These are phyloP conservation scores for Bucorvus abyssinicus DNA, from an alignment of 2,797 vertebrate genomes.

Conservation along the genomic window DNA sequence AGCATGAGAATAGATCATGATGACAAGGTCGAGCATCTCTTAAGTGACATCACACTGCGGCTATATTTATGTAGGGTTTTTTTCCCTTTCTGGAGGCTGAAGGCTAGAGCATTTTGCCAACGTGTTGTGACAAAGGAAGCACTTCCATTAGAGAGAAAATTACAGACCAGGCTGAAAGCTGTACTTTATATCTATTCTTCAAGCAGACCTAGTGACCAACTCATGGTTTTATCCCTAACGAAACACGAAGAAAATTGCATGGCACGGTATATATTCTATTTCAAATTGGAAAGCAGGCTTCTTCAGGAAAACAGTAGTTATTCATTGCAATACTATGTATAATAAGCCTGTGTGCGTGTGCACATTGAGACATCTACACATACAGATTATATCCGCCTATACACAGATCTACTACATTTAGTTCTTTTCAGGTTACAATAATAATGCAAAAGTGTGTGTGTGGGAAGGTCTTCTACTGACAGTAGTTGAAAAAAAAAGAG, in stretches of 20 bases:
- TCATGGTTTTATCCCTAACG: constrained; percentile 47
- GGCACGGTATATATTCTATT: background rate
- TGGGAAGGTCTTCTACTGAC: constrained; percentile 26
- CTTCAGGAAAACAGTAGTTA: background rate
- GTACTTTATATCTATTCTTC: constrained; percentile 39
- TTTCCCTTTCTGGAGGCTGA: background rate
- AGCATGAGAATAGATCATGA: constrained; percentile 29
- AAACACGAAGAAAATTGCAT: constrained; percentile 47
- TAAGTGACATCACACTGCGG: constrained; percentile 17
- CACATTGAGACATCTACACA: background rate
- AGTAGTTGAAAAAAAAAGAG: constrained; percentile 53
- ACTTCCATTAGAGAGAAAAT: constrained; percentile 57
- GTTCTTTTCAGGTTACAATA: constrained; percentile 49
- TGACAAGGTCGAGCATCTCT: constrained; percentile 13
- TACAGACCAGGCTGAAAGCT: constrained; percentile 57
- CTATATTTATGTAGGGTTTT: background rate
- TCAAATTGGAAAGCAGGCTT: background rate
- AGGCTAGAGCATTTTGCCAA: background rate
- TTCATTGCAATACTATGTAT: background rate
- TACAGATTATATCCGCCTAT: background rate
- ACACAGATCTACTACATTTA: background rate
- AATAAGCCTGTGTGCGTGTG: background rate
- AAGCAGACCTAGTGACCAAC: constrained; percentile 31
- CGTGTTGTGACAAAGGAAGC: constrained; percentile 39
- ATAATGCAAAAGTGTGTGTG: constrained; percentile 19